These are phyloP conservation scores for Yoshiicerus persimilis DNA, from an alignment of 1,140 invertebrate genomes.

Conservation along the genomic window DNA sequence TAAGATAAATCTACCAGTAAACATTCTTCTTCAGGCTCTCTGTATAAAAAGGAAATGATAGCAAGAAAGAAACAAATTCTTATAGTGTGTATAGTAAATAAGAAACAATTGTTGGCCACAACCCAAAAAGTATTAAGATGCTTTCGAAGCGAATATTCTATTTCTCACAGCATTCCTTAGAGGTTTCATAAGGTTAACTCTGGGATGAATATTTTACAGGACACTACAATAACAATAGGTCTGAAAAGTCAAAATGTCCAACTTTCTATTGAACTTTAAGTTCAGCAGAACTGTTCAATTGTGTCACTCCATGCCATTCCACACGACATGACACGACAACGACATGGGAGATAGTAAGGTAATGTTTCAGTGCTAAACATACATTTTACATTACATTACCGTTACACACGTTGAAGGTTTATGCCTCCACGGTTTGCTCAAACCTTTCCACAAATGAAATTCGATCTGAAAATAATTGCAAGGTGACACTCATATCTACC, in stretches of 20 bases:
- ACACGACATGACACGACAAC: background rate
- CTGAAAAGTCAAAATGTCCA: background rate
- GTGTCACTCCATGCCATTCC: background rate
- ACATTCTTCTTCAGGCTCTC: background rate
- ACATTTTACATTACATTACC: background rate
- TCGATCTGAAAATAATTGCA: constrained; percentile 1
- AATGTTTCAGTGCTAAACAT: background rate
- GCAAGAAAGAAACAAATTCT: background rate
- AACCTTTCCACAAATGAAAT: background rate
- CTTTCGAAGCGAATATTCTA: background rate
- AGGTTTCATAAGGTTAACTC: background rate
- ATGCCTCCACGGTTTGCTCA: too few species aligned
- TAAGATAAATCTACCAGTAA: background rate
- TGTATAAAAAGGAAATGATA: background rate
- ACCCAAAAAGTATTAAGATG: background rate
- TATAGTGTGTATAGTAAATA: background rate
- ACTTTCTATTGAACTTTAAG: background rate
- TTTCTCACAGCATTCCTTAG: background rate
- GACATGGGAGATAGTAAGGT: background rate
- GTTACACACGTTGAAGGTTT: too few species aligned
- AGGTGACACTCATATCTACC: background rate
- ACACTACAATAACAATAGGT: background rate
- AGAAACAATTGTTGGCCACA: background rate
- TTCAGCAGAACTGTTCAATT: background rate
- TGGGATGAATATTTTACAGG: constrained; percentile 1